These are phyloP conservation scores for Stichodactyla mertensii DNA, from an alignment of 64 coral and sea anemone genomes.

Conservation along the genomic window DNA sequence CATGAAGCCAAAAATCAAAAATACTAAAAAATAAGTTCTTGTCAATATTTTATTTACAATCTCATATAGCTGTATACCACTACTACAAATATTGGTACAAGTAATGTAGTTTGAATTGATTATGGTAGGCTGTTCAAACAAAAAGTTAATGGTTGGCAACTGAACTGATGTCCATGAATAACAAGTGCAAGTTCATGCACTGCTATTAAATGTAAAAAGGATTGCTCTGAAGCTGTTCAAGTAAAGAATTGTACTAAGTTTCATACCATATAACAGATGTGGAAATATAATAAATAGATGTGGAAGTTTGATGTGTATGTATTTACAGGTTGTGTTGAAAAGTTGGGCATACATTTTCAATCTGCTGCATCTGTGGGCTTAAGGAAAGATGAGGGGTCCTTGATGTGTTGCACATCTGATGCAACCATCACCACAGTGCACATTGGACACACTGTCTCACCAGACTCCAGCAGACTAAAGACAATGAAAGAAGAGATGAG, in stretches of 20 bases:
- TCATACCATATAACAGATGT: too few species aligned
- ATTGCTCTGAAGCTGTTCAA: too few species aligned
- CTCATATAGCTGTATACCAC: not conserved
- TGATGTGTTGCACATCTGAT: slow-evolving; percentile 69
- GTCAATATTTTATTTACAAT: not conserved
- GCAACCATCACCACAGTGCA: slow-evolving; percentile 63
- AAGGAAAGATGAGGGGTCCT: slow-evolving; percentile 62
- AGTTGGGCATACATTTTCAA: not conserved
- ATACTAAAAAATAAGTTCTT: too few species aligned
- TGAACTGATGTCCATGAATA: too few species aligned
- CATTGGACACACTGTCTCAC: slow-evolving; percentile 77
- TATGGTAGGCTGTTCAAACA: too few species aligned
- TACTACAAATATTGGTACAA: not conserved
- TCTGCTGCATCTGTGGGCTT: slow-evolving; percentile 24
- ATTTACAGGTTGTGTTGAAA: not conserved
- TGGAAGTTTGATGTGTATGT: too few species aligned
- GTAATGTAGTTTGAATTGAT: not conserved
- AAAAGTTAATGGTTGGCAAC: too few species aligned
- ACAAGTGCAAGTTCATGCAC: too few species aligned
- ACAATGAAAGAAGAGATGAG: not conserved
- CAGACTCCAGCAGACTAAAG: slow-evolving; percentile 61
- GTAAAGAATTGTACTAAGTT: too few species aligned
- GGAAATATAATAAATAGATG: too few species aligned
- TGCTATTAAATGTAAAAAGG: too few species aligned
- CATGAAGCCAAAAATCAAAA: too few species aligned